phyloP scores from a whole-genome alignment of 2,888 invertebrate genomes.

The Chouioia cunea region DNA sequence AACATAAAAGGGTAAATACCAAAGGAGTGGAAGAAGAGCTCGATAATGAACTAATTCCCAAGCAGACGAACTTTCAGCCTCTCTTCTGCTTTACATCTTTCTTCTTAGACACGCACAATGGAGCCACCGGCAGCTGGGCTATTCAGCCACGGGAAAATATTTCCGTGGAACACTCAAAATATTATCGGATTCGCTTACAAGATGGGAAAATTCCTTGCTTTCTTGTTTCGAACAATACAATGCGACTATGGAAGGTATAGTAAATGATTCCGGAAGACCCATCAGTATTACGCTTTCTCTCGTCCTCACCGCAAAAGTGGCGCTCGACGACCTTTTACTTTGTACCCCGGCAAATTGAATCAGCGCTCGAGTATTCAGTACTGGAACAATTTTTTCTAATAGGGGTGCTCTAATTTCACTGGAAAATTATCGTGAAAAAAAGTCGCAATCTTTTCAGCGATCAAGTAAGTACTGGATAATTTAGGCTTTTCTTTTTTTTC shows the following conservation, averaged over 20 bases:
- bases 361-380: slow-evolving; percentile 21
- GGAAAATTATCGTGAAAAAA: background rate
- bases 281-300: slow-evolving; percentile 34
- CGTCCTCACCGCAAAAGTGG: slow-evolving; percentile 39
- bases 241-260: slow-evolving; percentile 5
- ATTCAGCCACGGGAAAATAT: slow-evolving; percentile 29
- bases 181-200: slow-evolving; percentile 49
- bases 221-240: slow-evolving; percentile 4
- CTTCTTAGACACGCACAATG: background rate
- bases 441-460: slow-evolving; percentile 19
- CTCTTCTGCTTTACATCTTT: slow-evolving; percentile 25
- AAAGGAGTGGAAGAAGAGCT: background rate
- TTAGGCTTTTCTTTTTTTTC: background rate
- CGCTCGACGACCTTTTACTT: slow-evolving; percentile 16
- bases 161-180: slow-evolving; percentile 43
- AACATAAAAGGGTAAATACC: slow-evolving; percentile 18
- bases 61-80: slow-evolving; percentile 19
- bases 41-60: slow-evolving; percentile 28
- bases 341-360: slow-evolving; percentile 22
- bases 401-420: background rate
- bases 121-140: slow-evolving; percentile 23
- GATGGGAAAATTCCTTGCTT: background rate
- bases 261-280: slow-evolving; percentile 38
- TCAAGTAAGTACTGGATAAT: background rate
- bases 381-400: background rate